Conservation (phyloP, 2,113 vertebrate genomes). For the Dipodomys ordii region DNA sequence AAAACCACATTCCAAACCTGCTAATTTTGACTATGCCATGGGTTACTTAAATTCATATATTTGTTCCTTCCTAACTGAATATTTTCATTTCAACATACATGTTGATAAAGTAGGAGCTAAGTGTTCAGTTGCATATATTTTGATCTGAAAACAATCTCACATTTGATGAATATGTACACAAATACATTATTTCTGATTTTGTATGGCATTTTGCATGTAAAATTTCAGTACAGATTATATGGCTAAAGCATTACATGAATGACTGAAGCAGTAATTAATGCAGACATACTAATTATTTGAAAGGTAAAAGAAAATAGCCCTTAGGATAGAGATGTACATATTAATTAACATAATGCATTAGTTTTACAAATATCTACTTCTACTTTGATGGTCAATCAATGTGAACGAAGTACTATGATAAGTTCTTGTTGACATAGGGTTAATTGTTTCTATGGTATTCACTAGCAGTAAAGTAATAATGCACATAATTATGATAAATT, state of each 20-base stretch:
- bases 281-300: background rate
- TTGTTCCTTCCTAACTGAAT: background rate
- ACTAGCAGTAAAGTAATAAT: slow-evolving; percentile 17
- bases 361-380: slow-evolving; percentile 42
- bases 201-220: background rate
- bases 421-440: background rate
- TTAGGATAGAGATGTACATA: background rate
- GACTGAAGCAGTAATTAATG: background rate
- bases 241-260: background rate
- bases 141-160: background rate
- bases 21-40: background rate
- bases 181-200: background rate
- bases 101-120: background rate
- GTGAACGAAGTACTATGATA: background rate
- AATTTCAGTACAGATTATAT: background rate
- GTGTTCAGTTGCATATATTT: background rate
- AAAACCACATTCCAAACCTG: background rate
- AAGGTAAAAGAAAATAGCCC: slow-evolving; percentile 25
- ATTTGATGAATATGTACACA: background rate
- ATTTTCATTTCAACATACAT: background rate
- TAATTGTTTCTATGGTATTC: slow-evolving; percentile 21
- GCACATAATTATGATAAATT: background rate
- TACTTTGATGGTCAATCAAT: slow-evolving; percentile 25
- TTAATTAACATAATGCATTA: slow-evolving; percentile 2
- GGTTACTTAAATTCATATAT: background rate